Base-by-base conservation (phyloP, 2,888 invertebrate species). In the Perizoma flavofasciatum region DNA sequence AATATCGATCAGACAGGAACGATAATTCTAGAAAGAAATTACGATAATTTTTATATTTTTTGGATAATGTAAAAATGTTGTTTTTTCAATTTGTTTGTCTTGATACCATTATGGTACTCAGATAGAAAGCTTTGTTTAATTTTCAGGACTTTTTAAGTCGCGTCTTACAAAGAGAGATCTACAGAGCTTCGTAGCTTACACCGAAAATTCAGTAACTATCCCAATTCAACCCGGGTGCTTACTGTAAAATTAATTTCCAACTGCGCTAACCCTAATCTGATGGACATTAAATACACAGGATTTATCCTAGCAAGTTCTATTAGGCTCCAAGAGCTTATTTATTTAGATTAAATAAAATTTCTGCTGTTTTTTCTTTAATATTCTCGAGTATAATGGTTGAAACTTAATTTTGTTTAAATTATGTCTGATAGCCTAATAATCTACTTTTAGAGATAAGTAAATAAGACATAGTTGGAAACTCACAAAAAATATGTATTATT, bases 221-320 rank as follows among this genome's bases (percentile, higher is more conserved):
- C 53, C 7, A 49, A 53, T 50, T 50, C 4, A 57, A 44, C 35
- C 39, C 47, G 9, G 40, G 37, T 59, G 53, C 55, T 45, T 55
- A 58, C 47, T 55, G 41, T 51, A 10, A 59, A 59, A 65, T 62
- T 58, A 53, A 56, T 58, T 55, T 57, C n/a, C 32, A 51, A 57
- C 55, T 44, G 54, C 39, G 54, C 33, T 53, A 55, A 59, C 59
- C 44, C 47, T 58, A 55, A 64, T 55, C 55, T 47, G 49, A 11
- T 52, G 33, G 10, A 45, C 46, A 49, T 57, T 55, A 50, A 33
- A 48, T 60, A 55, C 44, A 41, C 49, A 11, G 44, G 48, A 44
- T 54, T 59, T 65, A 54, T 45, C 56, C 37, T 37, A 53, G 55
- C 37, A 47, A 39, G 41, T 46, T 46, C 55, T 46, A 52, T 61